Base-by-base conservation (phyloP, 2,113 vertebrate species). In the Cyphomyrus discorhynchus region DNA sequence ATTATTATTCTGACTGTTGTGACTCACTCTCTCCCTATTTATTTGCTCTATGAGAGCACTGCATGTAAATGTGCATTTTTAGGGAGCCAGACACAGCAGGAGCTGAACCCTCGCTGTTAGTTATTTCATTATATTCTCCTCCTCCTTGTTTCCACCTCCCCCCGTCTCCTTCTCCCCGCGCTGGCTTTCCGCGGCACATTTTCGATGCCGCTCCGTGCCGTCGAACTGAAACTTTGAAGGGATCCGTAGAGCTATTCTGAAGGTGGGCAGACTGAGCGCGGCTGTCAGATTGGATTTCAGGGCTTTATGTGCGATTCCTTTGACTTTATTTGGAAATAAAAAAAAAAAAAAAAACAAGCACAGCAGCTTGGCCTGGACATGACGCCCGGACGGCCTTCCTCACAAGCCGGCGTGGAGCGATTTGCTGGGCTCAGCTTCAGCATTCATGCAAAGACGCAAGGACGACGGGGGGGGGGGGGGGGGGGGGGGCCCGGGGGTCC, bases 211-310 rank as follows among this genome's bases (percentile, higher is more conserved):
- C 39, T 24, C 42, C 7, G 39, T 84, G 39, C 39, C 13, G 7
- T 47, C 39, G 82, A 42, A 24, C 82, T 47, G 39, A 45, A 84
- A 84, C 82, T 84, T 47, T 84, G 74, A 80, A 80, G 82, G 82
- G 7, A 84, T 84, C 82, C 39, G 82, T 27, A 10, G 82, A 84
- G 82, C 82, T 47, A 84, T 84, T 84, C 82, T 84, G 45, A 84
- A 47, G 45, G 9, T 21, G 10, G 45, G 19, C 19, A 84, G 42
- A n/a, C 82, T 82, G 77, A 45, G 15, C 19, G 77, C 21, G 42
- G 42, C 77, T 47, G 82, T 84, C 82, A 47, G 19, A 84, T n/a
- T n/a, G 24, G 21, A 46, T 47, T 47, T 84, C 82, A 47, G 82
- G 39, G 82, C 39, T 47, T 84, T 46, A n/a, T 8, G 19, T 11